A percentile compares a stretch with the other conserved stretches of the same genome.
Evolutionary conservation across 2,113 vertebrate genomes (phyloP).

Genomic region (Corvus hawaiiensis): DNA sequence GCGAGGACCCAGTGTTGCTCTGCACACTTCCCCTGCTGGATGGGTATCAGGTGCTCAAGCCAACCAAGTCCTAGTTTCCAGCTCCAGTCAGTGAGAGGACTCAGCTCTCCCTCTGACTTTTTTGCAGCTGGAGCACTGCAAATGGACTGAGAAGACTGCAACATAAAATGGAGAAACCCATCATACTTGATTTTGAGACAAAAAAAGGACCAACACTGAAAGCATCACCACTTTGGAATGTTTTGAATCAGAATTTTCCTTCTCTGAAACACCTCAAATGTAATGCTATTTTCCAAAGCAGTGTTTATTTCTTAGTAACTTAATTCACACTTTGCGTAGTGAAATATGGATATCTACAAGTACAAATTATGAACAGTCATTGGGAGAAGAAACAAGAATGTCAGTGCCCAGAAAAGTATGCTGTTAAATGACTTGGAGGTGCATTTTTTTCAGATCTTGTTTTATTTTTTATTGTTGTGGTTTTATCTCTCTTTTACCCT

Average conservation of each 20-base stretch:
- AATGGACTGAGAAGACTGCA: neutral
- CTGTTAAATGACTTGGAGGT: neutral
- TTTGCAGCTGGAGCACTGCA: neutral
- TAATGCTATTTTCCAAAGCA: neutral
- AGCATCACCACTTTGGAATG: neutral
- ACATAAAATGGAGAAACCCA: neutral
- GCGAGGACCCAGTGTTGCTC: neutral
- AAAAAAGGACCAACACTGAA: neutral
- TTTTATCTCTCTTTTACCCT: neutral
- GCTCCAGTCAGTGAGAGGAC: accelerated
- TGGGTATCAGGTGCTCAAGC: neutral
- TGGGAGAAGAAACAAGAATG: neutral
- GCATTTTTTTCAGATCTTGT: neutral
- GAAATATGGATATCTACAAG: neutral
- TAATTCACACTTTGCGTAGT: neutral
- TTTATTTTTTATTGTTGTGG: neutral
- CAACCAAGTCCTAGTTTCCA: neutral
- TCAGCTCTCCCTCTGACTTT: neutral
- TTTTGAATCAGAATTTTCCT: neutral
- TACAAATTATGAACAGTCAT: neutral
- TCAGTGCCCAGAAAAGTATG: neutral
- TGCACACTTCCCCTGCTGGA: neutral
- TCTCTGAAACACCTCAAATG: neutral
- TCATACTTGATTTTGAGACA: neutral
- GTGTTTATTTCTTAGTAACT: neutral